phyloP scores from a whole-genome alignment of 2,113 vertebrate species.

The Panurus biarmicus region DNA sequence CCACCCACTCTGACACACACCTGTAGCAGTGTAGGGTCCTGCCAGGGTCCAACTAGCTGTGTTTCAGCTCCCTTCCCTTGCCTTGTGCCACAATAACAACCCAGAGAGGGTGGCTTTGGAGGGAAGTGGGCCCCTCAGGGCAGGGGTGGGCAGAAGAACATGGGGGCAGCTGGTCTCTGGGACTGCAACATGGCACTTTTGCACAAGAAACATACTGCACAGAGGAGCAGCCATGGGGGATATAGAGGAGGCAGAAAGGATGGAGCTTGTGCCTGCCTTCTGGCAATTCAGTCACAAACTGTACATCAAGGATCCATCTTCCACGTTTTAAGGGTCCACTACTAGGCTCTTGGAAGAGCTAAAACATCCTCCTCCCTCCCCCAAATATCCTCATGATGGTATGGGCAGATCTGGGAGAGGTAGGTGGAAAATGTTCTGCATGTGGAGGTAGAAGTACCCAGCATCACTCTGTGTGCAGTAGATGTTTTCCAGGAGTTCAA shows the following conservation, averaged over 20 bases:
- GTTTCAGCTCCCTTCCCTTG: not conserved
- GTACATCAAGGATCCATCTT: not conserved
- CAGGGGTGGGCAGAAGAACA: not conserved
- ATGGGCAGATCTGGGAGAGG: not conserved
- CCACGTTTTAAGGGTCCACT: not conserved
- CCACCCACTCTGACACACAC: fast-evolving
- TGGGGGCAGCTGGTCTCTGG: not conserved
- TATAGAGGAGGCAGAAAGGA: not conserved
- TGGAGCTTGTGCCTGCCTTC: not conserved
- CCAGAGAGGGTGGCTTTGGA: not conserved
- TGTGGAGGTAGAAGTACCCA: not conserved
- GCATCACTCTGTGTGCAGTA: not conserved
- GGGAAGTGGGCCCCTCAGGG: not conserved
- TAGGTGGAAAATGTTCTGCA: not conserved
- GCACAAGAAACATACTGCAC: not conserved
- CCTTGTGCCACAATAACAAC: not conserved
- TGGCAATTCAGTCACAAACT: not conserved
- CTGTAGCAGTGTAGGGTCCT: not conserved
- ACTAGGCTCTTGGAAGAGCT: not conserved
- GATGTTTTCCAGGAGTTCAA: not conserved
- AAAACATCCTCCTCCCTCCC: not conserved
- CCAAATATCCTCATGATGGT: not conserved
- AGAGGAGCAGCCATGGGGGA: not conserved
- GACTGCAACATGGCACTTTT: not conserved
- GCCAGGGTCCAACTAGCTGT: not conserved